phyloP scores from a whole-genome alignment of 2,113 vertebrate genomes.

The Rhineura floridana region DNA sequence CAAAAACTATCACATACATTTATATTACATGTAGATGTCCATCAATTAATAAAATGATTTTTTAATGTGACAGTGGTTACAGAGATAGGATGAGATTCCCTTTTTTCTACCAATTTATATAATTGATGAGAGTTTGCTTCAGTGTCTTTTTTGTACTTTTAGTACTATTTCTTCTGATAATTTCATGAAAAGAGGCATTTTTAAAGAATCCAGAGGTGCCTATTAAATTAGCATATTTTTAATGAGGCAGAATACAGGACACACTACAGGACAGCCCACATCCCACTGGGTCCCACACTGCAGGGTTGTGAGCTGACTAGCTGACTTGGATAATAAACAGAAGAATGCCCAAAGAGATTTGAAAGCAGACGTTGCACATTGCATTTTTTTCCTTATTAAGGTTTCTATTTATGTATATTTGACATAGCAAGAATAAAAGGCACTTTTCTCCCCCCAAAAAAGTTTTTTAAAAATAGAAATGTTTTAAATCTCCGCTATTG shows the following conservation, averaged over 20 bases:
- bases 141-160: not conserved
- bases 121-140: not conserved
- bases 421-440: too few relatives aligned
- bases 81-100: not conserved
- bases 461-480: not conserved
- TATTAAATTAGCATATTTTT: conserved; percentile 31
- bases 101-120: not conserved
- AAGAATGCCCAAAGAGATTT: not conserved
- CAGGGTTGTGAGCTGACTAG: not conserved
- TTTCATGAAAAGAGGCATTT: not conserved
- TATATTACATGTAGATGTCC: not conserved
- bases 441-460: too few relatives aligned
- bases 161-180: conserved; percentile 7
- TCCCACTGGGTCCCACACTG: not conserved
- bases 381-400: not conserved
- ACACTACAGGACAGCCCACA: not conserved
- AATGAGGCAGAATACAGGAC: conserved; percentile 12
- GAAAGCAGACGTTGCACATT: not conserved
- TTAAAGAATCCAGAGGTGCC: not conserved
- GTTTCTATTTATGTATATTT: not conserved
- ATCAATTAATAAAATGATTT: not conserved
- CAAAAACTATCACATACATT: too few relatives aligned
- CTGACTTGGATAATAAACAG: not conserved
- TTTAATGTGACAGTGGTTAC: not conserved
- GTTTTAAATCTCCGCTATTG: not conserved